Conservation (phyloP, 1,140 invertebrate species). For the Drosophila dunni region DNA sequence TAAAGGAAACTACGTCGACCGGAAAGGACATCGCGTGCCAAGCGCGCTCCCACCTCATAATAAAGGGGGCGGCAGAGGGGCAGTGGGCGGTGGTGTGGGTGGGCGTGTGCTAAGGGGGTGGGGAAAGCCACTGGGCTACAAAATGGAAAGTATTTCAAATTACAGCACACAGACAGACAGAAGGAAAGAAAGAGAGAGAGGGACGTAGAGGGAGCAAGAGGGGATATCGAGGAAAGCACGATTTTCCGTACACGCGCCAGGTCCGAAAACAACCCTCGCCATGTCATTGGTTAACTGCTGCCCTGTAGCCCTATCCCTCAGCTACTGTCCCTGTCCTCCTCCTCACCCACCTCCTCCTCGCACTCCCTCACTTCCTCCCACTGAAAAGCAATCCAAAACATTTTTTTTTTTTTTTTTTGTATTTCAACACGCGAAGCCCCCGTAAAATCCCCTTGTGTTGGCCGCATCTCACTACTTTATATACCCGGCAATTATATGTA, state of each 20-base stretch:
- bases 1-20: constrained; percentile 77
- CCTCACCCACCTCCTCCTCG: neutral
- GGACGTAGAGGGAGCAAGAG: neutral
- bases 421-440: constrained; percentile 71
- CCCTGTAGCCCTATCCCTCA: neutral
- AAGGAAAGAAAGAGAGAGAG: constrained; percentile 6
- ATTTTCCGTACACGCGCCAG: constrained; percentile 41
- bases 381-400: constrained; percentile 73
- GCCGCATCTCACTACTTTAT: constrained; percentile 23
- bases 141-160: constrained; percentile 83
- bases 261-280: constrained; percentile 58
- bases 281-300: constrained; percentile 77
- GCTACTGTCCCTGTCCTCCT: neutral
- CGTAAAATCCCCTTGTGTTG: neutral
- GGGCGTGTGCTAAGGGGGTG: neutral
- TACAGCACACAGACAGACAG: constrained; percentile 54
- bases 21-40: constrained; percentile 84
- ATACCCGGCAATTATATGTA: neutral
- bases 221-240: neutral
- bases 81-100: constrained; percentile 15
- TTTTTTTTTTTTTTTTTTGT: constrained; percentile 50
- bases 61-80: constrained; percentile 37
- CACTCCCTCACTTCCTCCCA: constrained; percentile 22
- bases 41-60: constrained; percentile 59
- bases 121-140: constrained; percentile 48